phyloP scores from a whole-genome alignment of 2,113 vertebrate genomes.

The Cynocephalus volans region DNA sequence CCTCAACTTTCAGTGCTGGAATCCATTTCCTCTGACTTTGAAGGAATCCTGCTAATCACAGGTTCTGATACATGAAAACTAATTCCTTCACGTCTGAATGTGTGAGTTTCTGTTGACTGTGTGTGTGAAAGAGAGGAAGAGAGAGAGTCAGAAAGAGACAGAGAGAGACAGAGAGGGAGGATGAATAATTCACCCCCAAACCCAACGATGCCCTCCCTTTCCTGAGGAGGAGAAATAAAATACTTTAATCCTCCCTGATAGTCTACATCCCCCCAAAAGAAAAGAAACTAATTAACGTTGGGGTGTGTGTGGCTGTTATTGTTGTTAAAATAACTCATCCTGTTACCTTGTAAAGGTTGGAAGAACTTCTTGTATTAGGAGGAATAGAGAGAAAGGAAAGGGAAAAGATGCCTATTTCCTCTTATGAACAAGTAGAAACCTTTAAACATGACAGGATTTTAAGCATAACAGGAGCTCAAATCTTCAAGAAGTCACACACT shows the following conservation, averaged over 20 bases:
- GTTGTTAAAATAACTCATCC: background rate
- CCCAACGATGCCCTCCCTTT: background rate
- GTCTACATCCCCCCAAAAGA: background rate
- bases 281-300: background rate
- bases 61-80: background rate
- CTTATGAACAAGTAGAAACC: background rate
- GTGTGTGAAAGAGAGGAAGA: background rate
- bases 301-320: background rate
- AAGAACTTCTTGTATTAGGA: background rate
- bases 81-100: background rate
- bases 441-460: background rate
- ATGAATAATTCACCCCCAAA: background rate
- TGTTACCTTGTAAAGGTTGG: background rate
- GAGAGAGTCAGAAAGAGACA: background rate
- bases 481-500: background rate
- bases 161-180: background rate
- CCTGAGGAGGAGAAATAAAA: conserved; percentile 24
- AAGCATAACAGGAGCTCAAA: background rate
- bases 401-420: background rate
- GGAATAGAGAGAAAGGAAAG: background rate
- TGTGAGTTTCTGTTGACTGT: background rate
- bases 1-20: background rate
- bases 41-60: background rate
- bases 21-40: background rate
- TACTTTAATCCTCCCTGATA: background rate